These are phyloP conservation scores for Irena cyanogastra DNA, from an alignment of 2,113 vertebrate genomes.

Conservation along the genomic window DNA sequence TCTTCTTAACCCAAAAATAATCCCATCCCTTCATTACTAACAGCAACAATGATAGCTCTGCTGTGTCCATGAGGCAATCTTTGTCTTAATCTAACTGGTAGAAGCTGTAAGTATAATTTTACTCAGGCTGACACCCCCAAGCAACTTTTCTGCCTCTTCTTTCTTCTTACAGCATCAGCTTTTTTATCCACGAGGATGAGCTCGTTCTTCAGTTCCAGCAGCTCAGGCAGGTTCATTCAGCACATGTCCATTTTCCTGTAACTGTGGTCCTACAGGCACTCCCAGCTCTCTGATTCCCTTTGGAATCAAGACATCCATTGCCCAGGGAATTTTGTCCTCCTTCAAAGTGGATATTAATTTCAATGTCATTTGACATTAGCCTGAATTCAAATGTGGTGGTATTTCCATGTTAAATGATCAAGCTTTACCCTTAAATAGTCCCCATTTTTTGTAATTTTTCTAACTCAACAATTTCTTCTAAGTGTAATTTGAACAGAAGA, in stretches of 20 bases:
- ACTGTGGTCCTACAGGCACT: neutral
- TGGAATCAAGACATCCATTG: fast-evolving
- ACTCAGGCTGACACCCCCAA: neutral
- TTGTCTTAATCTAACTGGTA: neutral
- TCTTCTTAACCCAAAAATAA: neutral
- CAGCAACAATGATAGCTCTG: neutral
- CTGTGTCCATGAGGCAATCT: neutral
- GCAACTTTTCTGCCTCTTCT: neutral
- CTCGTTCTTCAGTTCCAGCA: neutral
- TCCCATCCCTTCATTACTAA: neutral
- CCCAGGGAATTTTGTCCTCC: neutral
- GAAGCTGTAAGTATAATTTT: neutral
- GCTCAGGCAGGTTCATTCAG: neutral
- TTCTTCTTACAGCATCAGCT: neutral
- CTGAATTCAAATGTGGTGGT: neutral
- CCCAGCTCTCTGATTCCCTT: neutral
- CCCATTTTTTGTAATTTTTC: neutral
- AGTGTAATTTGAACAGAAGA: fast-evolving
- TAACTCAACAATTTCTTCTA: neutral
- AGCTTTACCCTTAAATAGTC: neutral
- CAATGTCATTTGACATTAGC: neutral
- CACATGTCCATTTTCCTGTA: neutral
- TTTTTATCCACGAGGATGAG: neutral
- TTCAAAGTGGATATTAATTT: neutral
- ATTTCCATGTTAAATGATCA: neutral